These are phyloP conservation scores for Brachionus sp. DNA, from an alignment of 1,140 invertebrate species.

Conservation along the genomic window DNA sequence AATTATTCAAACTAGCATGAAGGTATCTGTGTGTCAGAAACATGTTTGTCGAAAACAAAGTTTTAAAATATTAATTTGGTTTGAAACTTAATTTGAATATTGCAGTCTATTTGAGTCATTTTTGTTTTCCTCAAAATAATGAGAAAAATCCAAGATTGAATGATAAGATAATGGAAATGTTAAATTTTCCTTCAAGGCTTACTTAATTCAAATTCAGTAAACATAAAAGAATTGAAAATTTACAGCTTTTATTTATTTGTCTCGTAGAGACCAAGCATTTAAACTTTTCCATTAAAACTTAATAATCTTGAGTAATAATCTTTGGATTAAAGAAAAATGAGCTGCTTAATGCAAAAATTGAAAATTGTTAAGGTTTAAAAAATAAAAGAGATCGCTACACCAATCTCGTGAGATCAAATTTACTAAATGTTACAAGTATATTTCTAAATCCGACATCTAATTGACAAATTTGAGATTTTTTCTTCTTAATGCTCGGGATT, in stretches of 20 bases:
- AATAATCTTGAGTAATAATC: not conserved
- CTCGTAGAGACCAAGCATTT: not conserved
- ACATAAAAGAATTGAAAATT: not conserved
- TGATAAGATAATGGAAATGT: not conserved
- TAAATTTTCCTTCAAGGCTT: not conserved
- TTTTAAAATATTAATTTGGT: not conserved
- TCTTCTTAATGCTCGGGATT: not conserved
- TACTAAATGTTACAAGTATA: not conserved
- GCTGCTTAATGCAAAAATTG: not conserved
- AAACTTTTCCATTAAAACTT: not conserved
- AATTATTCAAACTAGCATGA: not conserved
- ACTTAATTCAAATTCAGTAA: not conserved
- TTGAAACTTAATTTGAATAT: not conserved
- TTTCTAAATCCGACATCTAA: not conserved
- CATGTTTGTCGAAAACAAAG: not conserved
- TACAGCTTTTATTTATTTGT: not conserved
- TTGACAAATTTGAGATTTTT: not conserved
- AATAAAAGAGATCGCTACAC: not conserved
- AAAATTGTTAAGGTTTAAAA: not conserved
- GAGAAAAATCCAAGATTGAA: not conserved
- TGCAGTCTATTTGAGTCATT: not conserved
- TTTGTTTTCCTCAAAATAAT: not conserved
- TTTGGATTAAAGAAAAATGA: not conserved
- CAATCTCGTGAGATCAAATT: not conserved
- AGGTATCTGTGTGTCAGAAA: not conserved